Evolutionary conservation across 2,797 vertebrate species (phyloP).

Genomic region (Sebastes trivittatus): DNA sequence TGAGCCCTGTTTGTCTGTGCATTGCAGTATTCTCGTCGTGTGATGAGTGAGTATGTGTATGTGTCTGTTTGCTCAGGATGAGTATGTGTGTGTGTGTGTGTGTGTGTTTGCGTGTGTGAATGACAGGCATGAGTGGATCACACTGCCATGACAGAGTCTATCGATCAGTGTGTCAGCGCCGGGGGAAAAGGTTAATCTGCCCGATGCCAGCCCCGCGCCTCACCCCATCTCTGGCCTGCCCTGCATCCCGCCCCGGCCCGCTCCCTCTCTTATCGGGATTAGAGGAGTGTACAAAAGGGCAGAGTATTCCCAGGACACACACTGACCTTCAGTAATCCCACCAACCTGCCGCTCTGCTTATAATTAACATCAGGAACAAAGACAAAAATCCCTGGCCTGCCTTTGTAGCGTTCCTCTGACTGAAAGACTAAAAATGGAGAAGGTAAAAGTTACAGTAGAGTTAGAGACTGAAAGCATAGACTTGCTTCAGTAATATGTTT

Average conservation of each 20-base stretch:
- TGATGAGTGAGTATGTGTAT: slow-evolving; percentile 6
- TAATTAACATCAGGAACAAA: slow-evolving; percentile 85
- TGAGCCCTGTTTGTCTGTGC: background rate
- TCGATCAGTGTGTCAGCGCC: slow-evolving; percentile 82
- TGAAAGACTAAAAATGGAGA: slow-evolving; percentile 55
- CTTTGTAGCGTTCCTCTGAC: slow-evolving; percentile 51
- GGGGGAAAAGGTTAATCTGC: slow-evolving; percentile 86
- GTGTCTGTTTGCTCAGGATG: slow-evolving; percentile 27
- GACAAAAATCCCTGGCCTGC: slow-evolving; percentile 64
- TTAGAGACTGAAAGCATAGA: slow-evolving; percentile 50
- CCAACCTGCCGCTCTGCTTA: slow-evolving; percentile 84
- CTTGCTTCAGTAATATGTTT: slow-evolving; percentile 68
- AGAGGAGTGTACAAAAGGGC: slow-evolving; percentile 90
- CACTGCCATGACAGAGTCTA: slow-evolving; percentile 82
- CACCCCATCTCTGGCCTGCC: slow-evolving; percentile 73
- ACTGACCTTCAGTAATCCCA: slow-evolving; percentile 92
- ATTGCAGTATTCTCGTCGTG: background rate
- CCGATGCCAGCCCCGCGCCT: slow-evolving; percentile 68
- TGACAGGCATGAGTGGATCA: slow-evolving; percentile 79
- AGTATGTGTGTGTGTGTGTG: background rate
- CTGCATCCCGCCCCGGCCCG: slow-evolving; percentile 60
- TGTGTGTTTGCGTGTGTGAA: slow-evolving; percentile 44
- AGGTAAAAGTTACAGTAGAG: slow-evolving; percentile 64
- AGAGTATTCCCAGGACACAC: slow-evolving; percentile 92
- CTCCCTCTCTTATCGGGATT: slow-evolving; percentile 85